These are phyloP conservation scores for Scaptomyza reducta DNA, from an alignment of 2,888 invertebrate species.

Conservation along the genomic window DNA sequence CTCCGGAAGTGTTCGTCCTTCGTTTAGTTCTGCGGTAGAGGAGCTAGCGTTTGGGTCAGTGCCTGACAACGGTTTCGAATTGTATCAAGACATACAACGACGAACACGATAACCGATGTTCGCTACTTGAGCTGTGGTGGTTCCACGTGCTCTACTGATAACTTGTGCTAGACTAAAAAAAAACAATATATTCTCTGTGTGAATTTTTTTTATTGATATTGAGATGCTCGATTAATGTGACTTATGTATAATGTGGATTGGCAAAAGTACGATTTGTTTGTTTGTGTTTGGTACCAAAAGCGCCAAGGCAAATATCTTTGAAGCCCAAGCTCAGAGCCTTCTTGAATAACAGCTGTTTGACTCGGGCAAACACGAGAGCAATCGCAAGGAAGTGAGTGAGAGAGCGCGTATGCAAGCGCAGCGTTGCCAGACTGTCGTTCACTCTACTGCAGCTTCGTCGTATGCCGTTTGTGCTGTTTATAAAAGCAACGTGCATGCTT, in stretches of 20 bases:
- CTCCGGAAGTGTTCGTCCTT: constrained; percentile 63
- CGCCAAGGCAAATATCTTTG: constrained; percentile 33
- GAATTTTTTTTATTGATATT: neutral
- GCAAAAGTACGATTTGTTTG: constrained; percentile 7
- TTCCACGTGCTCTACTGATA: constrained; percentile 22
- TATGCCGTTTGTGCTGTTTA: constrained; percentile 52
- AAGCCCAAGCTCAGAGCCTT: constrained; percentile 39
- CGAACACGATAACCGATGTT: constrained; percentile 13
- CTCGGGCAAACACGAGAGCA: constrained; percentile 14
- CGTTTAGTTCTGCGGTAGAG: constrained; percentile 72
- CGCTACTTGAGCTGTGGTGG: constrained; percentile 14
- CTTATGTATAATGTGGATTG: neutral
- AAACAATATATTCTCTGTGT: constrained; percentile 10
- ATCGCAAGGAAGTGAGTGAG: constrained; percentile 14
- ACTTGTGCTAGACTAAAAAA: neutral
- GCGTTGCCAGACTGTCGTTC: constrained; percentile 67
- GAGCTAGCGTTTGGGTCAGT: constrained; percentile 75
- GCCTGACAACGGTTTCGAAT: constrained; percentile 37
- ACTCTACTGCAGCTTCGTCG: neutral
- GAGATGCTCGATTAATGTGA: neutral
- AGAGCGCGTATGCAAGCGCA: constrained; percentile 47
- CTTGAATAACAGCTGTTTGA: constrained; percentile 52
- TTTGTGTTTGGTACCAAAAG: constrained; percentile 38
- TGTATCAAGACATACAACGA: constrained; percentile 3
- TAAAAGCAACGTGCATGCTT: constrained; percentile 70